These are phyloP conservation scores for Hirundichthys speculiger DNA, from an alignment of 2,113 vertebrate species.

Conservation along the genomic window DNA sequence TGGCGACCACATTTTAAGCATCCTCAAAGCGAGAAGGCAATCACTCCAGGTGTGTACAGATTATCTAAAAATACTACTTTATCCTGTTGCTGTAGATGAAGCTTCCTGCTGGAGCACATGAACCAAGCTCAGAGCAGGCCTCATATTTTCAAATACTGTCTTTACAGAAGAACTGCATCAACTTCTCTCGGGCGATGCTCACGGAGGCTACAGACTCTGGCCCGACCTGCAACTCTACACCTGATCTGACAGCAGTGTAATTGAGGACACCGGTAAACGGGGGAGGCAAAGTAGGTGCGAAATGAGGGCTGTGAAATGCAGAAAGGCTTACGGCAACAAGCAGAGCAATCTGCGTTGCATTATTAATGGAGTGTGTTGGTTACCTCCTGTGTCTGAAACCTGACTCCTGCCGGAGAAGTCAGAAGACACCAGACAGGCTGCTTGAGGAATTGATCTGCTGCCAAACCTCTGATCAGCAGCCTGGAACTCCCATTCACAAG, in stretches of 20 bases:
- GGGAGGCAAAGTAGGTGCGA: constrained; percentile 55
- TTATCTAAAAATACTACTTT: not conserved
- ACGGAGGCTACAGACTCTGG: not conserved
- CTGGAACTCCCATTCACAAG: not conserved
- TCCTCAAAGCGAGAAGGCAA: not conserved
- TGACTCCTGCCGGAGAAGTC: constrained; percentile 39
- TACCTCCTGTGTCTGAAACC: constrained; percentile 65
- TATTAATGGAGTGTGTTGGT: constrained; percentile 73
- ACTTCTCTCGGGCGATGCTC: not conserved
- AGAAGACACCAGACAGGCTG: constrained; percentile 39
- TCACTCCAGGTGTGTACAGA: not conserved
- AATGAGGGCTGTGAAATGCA: constrained; percentile 68
- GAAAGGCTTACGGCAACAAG: constrained; percentile 68
- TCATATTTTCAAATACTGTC: constrained; percentile 25
- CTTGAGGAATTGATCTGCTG: constrained; percentile 28
- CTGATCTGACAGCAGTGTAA: constrained; percentile 50
- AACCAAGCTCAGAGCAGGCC: not conserved
- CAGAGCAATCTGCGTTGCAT: constrained; percentile 65
- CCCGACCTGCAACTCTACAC: constrained; percentile 58
- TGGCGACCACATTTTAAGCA: constrained; percentile 54
- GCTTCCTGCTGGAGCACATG: not conserved
- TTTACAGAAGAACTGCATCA: not conserved
- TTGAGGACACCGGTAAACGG: constrained; percentile 49
- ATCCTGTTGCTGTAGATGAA: constrained; percentile 14
- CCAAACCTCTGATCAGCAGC: not conserved